These are phyloP conservation scores for Hypomecis punctinalis DNA, from an alignment of 2,888 invertebrate species.

Conservation along the genomic window DNA sequence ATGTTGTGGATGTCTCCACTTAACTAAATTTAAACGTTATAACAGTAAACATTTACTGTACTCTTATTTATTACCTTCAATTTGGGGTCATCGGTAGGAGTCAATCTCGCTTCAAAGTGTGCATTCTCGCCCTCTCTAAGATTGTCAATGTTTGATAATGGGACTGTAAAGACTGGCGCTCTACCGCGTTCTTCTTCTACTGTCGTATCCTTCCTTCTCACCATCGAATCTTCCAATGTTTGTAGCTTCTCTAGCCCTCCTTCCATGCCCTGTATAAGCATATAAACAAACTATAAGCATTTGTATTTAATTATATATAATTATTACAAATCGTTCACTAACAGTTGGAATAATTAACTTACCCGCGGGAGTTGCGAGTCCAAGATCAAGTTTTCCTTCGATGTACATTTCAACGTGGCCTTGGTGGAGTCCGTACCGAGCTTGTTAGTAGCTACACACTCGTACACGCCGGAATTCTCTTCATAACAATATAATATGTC, in stretches of 20 bases:
- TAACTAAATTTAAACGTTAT: too few species aligned
- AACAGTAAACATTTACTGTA: too few species aligned
- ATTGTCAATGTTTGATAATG: constrained; percentile 93
- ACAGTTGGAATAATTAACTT: constrained; percentile 52
- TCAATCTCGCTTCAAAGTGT: constrained; percentile 95
- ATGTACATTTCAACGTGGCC: constrained; percentile 93
- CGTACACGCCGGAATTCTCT: constrained; percentile 97
- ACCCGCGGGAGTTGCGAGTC: constrained; percentile 96
- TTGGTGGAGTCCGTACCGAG: constrained; percentile 94
- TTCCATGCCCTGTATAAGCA: constrained; percentile 91
- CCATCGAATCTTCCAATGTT: constrained; percentile 94
- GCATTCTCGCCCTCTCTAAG: constrained; percentile 96
- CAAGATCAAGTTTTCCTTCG: constrained; percentile 95
- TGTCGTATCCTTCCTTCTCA: constrained; percentile 90
- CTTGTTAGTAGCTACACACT: constrained; percentile 96
- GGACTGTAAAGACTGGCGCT: constrained; percentile 96
- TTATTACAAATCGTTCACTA: not conserved
- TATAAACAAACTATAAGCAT: not conserved
- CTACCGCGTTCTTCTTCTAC: constrained; percentile 91
- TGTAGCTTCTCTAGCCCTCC: constrained; percentile 97
- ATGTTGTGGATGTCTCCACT: too few species aligned
- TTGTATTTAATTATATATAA: too few species aligned
- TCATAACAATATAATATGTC: constrained; percentile 98
- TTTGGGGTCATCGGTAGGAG: constrained; percentile 95
- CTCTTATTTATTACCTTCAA: constrained; percentile 84